phyloP scores from a whole-genome alignment of 2,797 vertebrate species.

The Cyprinella venusta region DNA sequence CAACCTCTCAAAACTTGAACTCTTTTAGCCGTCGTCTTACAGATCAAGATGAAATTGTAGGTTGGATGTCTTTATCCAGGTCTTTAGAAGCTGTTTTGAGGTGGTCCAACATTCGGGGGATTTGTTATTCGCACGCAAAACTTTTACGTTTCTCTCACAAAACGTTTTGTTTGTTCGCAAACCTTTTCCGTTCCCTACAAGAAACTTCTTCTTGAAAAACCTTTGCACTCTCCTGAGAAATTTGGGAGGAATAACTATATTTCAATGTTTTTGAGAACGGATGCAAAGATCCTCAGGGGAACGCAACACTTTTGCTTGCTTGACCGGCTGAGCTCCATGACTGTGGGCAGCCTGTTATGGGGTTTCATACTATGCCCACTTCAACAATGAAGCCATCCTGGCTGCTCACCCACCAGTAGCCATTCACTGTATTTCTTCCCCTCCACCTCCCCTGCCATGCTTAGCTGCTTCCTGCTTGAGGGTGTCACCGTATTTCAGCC shows the following conservation, averaged over 20 bases:
- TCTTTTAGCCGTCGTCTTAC: too few relatives aligned
- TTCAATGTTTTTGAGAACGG: background rate
- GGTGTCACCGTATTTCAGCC: slow-evolving; percentile 59
- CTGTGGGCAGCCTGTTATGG: slow-evolving; percentile 39
- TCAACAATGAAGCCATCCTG: slow-evolving; percentile 53
- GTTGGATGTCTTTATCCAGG: too few relatives aligned
- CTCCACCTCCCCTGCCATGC: slow-evolving; percentile 50
- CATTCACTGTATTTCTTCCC: slow-evolving; percentile 44
- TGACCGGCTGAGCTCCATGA: slow-evolving; percentile 6
- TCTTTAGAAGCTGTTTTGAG: too few relatives aligned
- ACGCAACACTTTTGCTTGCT: background rate
- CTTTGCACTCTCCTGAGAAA: fast-evolving
- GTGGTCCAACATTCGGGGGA: too few relatives aligned
- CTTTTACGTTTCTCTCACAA: too few relatives aligned
- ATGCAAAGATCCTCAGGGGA: background rate
- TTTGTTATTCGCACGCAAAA: too few relatives aligned
- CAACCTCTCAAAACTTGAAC: too few relatives aligned
- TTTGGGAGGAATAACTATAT: background rate
- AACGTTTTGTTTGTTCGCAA: background rate
- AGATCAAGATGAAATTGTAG: too few relatives aligned
- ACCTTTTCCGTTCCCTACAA: background rate
- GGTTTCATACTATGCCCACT: slow-evolving; percentile 54
- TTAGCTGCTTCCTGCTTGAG: slow-evolving; percentile 50
- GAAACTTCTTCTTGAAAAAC: too few relatives aligned
- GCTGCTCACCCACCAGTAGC: slow-evolving; percentile 31